Base-by-base conservation (phyloP, 1,140 invertebrate species). In the Aphidius gifuensis region DNA sequence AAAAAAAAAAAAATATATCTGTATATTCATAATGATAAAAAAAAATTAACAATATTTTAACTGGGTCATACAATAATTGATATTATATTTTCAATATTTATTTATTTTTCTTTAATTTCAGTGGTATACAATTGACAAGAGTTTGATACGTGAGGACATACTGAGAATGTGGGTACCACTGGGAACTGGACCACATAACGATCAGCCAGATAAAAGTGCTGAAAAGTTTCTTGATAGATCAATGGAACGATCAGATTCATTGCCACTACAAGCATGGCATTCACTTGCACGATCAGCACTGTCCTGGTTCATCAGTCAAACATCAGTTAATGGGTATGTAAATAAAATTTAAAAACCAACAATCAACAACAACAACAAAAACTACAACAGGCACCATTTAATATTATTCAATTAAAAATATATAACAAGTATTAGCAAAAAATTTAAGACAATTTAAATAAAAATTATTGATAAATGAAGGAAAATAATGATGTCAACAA, bases 321-420 rank as follows among this genome's bases (percentile, higher is more conserved):
- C 90, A 9, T 89, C 87, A 43, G 85, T 90, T 62, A 92, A 91
- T 80, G 90, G 90, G 86, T 89, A 76, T 83, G 82, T 82, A 50
- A 56, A 55, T 54, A 39, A 40, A 39, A 21, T 32, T 7, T n/a
- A 49, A 49, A n/a, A 49, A 49, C 4, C n/a, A 21, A 48, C 23
- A 48, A 11, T 16, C 47, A 16, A 0, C 16, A 16, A 0, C 16
- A 16, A 16, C 16, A 16, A 16, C 16, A 16, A 16, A 2, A 48
- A n/a, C 47, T 16, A 16, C 47, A 48, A 16, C 47, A 48, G 47
- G 11, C 2, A 5, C n/a, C 11, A 48, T 48, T 48, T 48, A 48
- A 16, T 48, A 16, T 16, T 16, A 16, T 16, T 16, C 16, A 16
- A 16, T 16, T 16, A 16, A 16, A 16, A 16, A 16, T 16, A 16